phyloP scores from a whole-genome alignment of 2,113 vertebrate genomes.

The Myotis yumanensis region DNA sequence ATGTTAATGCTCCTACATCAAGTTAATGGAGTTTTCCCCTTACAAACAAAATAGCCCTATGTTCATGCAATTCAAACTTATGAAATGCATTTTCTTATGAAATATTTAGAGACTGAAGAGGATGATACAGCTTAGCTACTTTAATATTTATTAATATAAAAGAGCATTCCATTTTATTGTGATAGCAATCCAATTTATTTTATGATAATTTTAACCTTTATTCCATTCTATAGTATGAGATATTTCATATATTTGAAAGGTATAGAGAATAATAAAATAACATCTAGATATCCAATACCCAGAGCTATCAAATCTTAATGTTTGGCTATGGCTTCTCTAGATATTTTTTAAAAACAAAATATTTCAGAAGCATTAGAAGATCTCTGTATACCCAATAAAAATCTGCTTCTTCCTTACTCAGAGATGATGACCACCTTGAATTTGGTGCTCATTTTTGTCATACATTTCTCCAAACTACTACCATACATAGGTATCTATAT shows the following conservation, averaged over 20 bases:
- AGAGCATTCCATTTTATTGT: constrained; percentile 3
- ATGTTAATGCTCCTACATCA: not conserved
- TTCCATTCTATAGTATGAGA: not conserved
- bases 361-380: not conserved
- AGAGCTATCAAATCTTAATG: not conserved
- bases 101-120: constrained; percentile 38
- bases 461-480: not conserved
- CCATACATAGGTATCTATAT: not conserved
- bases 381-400: not conserved
- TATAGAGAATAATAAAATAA: not conserved
- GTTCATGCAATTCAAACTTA: constrained; percentile 9
- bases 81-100: constrained; percentile 11
- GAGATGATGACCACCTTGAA: not conserved
- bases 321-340: not conserved
- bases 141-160: constrained; percentile 59
- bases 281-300: not conserved
- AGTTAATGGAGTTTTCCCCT: not conserved
- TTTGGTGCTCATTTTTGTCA: not conserved
- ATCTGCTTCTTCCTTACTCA: not conserved
- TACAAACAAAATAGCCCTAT: not conserved
- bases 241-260: not conserved
- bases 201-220: constrained; percentile 5
- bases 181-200: constrained; percentile 31
- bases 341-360: not conserved
- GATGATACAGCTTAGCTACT: not conserved